Conservation (phyloP, 2,113 vertebrate species). For the Boleophthalmus pectinirostris region DNA sequence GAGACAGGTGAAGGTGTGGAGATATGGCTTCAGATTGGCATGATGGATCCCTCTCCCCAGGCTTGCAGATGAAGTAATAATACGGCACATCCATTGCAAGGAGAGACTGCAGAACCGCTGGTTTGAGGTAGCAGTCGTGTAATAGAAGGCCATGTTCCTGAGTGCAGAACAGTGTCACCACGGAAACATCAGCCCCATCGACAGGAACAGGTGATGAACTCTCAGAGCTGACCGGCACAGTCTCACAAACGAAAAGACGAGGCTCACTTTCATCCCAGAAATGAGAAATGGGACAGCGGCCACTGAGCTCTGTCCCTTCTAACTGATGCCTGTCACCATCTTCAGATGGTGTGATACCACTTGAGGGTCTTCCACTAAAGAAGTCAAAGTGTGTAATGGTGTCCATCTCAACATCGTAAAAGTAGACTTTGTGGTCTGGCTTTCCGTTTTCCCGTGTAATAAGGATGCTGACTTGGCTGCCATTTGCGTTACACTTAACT, state of each 20-base stretch:
- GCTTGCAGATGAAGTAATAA: slow-evolving; percentile 94
- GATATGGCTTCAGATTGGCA: slow-evolving; percentile 29
- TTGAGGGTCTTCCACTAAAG: slow-evolving; percentile 77
- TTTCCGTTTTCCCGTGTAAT: slow-evolving; percentile 79
- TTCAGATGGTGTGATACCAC: slow-evolving; percentile 64
- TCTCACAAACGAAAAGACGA: slow-evolving; percentile 91
- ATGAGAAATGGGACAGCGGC: slow-evolving; percentile 82
- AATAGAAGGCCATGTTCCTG: slow-evolving; percentile 91
- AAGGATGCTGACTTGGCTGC: slow-evolving; percentile 90
- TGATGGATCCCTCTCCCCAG: slow-evolving; percentile 73
- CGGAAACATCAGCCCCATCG: slow-evolving; percentile 76
- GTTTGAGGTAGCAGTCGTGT: slow-evolving; percentile 86
- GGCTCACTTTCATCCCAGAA: slow-evolving; percentile 95
- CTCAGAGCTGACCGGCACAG: slow-evolving; percentile 67
- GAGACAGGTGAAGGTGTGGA: slow-evolving; percentile 21
- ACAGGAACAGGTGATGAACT: slow-evolving; percentile 36
- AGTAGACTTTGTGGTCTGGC: slow-evolving; percentile 88
- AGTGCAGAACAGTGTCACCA: slow-evolving; percentile 90
- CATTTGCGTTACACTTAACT: slow-evolving; percentile 86
- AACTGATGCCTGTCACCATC: slow-evolving; percentile 73
- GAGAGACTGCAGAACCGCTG: slow-evolving; percentile 79
- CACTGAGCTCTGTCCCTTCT: slow-evolving; percentile 66
- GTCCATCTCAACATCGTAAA: slow-evolving; percentile 95
- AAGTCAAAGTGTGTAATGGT: slow-evolving; percentile 86
- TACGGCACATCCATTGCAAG: slow-evolving; percentile 90